Percentiles rank a stretch among this genome's conserved stretches.
Conservation (phyloP, 2,888 invertebrate genomes). For the Thecocarcelia acutangulata region DNA sequence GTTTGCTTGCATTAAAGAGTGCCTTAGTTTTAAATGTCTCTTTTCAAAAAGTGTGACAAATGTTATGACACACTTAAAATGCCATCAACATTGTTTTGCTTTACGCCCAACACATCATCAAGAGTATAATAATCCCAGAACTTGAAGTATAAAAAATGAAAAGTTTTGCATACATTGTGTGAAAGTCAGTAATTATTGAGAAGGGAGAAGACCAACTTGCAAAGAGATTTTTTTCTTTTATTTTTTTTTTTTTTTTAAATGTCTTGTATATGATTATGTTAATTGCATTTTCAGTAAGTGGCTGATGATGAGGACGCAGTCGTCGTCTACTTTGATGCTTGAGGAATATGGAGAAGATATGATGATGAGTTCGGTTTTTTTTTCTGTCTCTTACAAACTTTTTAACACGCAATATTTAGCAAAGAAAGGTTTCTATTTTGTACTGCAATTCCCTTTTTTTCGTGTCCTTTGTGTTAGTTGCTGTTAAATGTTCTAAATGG, state of each 20-base stretch:
- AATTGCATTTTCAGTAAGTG: conserved; percentile 65
- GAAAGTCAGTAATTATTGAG: conserved; percentile 15
- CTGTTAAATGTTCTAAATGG: conserved; percentile 54
- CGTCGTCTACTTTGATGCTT: too few relatives aligned
- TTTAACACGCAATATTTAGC: conserved; percentile 17
- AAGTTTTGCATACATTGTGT: conserved; percentile 30
- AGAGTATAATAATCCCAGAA: conserved; percentile 14
- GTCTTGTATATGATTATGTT: conserved; percentile 55
- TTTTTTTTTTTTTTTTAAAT: conserved; percentile 1
- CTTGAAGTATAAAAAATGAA: conserved; percentile 34
- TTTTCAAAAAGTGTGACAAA: conserved; percentile 24
- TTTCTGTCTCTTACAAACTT: neutral
- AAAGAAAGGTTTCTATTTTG: neutral
- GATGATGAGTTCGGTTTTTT: conserved; percentile 53
- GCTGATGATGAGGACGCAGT: conserved; percentile 30
- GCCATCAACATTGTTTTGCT: neutral
- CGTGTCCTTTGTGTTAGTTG: neutral
- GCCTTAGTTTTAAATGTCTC: neutral
- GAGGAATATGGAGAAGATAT: too few relatives aligned
- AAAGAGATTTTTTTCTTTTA: neutral
- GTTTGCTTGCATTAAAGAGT: neutral
- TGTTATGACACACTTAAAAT: conserved; percentile 36
- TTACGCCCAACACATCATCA: conserved; percentile 5
- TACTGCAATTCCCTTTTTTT: neutral
- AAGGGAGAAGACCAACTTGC: conserved; percentile 1